Evolutionary conservation across 1,140 invertebrate species (phyloP).

Genomic region (Saxidomus purpurata): DNA sequence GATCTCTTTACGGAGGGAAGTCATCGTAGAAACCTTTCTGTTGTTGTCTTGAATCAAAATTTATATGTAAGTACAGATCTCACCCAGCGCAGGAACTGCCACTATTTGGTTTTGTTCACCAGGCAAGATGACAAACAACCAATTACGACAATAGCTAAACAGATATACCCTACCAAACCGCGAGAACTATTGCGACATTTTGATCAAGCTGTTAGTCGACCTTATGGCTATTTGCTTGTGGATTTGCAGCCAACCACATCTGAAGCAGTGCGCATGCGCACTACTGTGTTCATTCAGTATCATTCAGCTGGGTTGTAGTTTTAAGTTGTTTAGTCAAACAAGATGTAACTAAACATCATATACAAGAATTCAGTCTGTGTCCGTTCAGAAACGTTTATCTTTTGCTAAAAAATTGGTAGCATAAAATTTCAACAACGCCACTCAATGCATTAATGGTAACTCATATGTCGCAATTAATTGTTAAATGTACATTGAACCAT

Average conservation of each 20-base stretch:
- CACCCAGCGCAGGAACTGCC: constrained; percentile 59
- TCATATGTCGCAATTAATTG: too few species aligned
- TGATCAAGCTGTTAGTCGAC: neutral
- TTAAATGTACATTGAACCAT: too few species aligned
- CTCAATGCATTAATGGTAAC: too few species aligned
- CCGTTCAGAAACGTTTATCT: too few species aligned
- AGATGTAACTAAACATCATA: too few species aligned
- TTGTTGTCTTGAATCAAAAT: constrained; percentile 36
- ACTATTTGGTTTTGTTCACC: constrained; percentile 65
- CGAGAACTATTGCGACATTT: neutral
- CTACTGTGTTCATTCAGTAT: too few species aligned
- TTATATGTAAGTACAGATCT: constrained; percentile 44
- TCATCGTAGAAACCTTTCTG: constrained; percentile 38
- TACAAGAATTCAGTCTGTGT: too few species aligned
- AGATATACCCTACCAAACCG: neutral
- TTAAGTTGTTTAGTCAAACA: too few species aligned
- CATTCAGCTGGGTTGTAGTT: too few species aligned
- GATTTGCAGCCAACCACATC: constrained; percentile 1
- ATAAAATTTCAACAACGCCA: too few species aligned
- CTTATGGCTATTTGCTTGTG: constrained; percentile 9
- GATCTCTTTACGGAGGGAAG: constrained; percentile 48
- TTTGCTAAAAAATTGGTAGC: too few species aligned
- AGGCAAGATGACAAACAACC: constrained; percentile 49
- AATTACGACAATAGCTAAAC: constrained; percentile 5
- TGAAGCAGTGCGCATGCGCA: neutral